Base-by-base conservation (phyloP, 2,113 vertebrate genomes). In the Tylochromis polylepis region DNA sequence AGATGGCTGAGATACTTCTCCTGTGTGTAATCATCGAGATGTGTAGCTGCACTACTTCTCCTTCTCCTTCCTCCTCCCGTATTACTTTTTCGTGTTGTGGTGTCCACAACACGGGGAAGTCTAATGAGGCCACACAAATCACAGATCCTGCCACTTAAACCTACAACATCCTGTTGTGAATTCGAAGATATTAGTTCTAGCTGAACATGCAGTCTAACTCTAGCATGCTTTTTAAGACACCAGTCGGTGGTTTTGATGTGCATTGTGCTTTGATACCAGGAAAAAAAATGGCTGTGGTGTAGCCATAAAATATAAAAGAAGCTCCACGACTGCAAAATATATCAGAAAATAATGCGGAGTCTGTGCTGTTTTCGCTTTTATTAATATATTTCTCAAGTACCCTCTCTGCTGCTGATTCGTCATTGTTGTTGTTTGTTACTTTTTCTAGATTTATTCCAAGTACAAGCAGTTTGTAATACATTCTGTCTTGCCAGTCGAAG, bases 391-490 rank as follows among this genome's bases (percentile, higher is more conserved):
- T 88, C 22, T 70, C n/a, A 46, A 24, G 43, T 31, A 27, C 49
- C 16, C 8, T 34, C 60, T 82, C 53, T 67, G 80, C 83, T 49
- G 82, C 60, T 84, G 62, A 88, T 77, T 60, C 82, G 18, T 85
- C 55, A n/a, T 87, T 83, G 75, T 86, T 77, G 80, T 49, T 79
- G 56, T 88, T 89, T 91, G 83, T 84, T 89, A 78, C 89, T 38
- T 82, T 85, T 87, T 91, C 14, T 9, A 57, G 84, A 87, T 92
- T 72, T 91, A 92, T 92, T 83, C 56, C n/a, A 15, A 84, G 55
- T 59, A 10, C 82, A 59, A 60, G 75, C 79, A 22, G 57, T 91
- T 93, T 86, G 55, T 82, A 90, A 38, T 85, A 49, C 11, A 84
- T 88, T 87, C 77, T 81, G 49, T 86, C 81, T 81, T 85, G 18